phyloP scores from a whole-genome alignment of 92 coral and sea anemone species.

The Epizoanthus ramosus region DNA sequence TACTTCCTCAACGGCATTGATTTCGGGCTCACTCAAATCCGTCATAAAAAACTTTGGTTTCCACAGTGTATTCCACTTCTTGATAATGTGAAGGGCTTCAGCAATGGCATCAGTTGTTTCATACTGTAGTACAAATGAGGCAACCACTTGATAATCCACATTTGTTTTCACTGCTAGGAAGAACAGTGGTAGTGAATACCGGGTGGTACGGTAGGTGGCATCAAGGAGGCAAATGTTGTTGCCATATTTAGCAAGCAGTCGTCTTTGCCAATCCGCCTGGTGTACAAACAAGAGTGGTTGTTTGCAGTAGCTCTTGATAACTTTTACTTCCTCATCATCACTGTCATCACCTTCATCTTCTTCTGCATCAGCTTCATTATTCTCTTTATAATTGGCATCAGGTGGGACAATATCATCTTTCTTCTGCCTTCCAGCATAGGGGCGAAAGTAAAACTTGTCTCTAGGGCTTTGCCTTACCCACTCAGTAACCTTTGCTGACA shows the following conservation, averaged over 20 bases:
- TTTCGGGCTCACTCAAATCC: slow-evolving; percentile 55
- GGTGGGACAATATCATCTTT: neutral
- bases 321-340: slow-evolving; percentile 47
- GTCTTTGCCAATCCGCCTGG: slow-evolving; percentile 63
- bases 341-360: slow-evolving; percentile 35
- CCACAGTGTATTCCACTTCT: slow-evolving; percentile 64
- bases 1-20: neutral
- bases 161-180: slow-evolving; percentile 68
- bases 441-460: slow-evolving; percentile 52
- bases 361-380: too few relatives aligned
- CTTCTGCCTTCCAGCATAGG: slow-evolving; percentile 25
- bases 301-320: slow-evolving; percentile 16
- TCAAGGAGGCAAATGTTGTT: slow-evolving; percentile 60
- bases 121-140: slow-evolving; percentile 49
- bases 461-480: slow-evolving; percentile 49
- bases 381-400: neutral
- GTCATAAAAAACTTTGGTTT: slow-evolving; percentile 55
- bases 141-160: slow-evolving; percentile 60
- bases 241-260: slow-evolving; percentile 50
- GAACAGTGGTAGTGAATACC: slow-evolving; percentile 66
- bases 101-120: slow-evolving; percentile 48
- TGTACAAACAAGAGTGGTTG: slow-evolving; percentile 54
- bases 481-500: neutral
- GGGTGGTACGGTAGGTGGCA: slow-evolving; percentile 64
- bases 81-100: slow-evolving; percentile 54